Base-by-base conservation (phyloP, 2,888 invertebrate genomes). In the Acrobasis consociella region DNA sequence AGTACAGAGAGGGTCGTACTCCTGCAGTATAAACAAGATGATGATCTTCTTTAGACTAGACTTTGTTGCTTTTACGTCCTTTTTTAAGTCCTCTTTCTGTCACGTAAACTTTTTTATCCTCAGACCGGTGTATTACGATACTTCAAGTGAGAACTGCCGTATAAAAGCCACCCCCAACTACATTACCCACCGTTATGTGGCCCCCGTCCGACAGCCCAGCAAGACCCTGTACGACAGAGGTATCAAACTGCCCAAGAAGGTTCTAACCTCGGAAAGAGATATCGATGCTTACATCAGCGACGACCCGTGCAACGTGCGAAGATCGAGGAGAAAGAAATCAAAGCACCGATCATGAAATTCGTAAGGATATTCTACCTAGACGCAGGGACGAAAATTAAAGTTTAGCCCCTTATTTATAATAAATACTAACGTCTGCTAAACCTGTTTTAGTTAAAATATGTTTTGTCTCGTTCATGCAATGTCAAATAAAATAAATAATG, bases 231-330 rank as follows among this genome's bases (percentile, higher is more conserved):
- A 63, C 8, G 31, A 31, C 31, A 31, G 31, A 31, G 31, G 31
- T 1, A 75, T 74, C 46, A 71, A 62, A 39, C 67, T 77, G 51
- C 87, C 86, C 1, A 79, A 68, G 65, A 83, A 72, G 64, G 73
- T 86, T 5, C 64, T 86, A 22, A 76, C 78, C 0, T 86, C 86
- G 1, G 77, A 77, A 11, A 69, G 67, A 9, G 67, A 83, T 51
- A 77, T 83, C 42, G 81, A 84, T 1, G 53, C 67, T 0, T 78
- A 65, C 16, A 63, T 76, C 7, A 70, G 68, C 11, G 67, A 52
- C 17, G 46, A 51, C 42, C 60, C 31, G 11, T 13, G n/a, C 3
- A 5, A 13, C 2, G 46, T 13, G 5, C 42, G 46, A n/a, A 5
- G 46, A 0, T 46, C 46, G 13, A 46, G n/a, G 13, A 46, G 46